A percentile compares a stretch with the other conserved stretches of the same genome.
These are phyloP conservation scores for Lindbergichthys nudifrons DNA, from an alignment of 2,797 vertebrate genomes.

Conservation along the genomic window DNA sequence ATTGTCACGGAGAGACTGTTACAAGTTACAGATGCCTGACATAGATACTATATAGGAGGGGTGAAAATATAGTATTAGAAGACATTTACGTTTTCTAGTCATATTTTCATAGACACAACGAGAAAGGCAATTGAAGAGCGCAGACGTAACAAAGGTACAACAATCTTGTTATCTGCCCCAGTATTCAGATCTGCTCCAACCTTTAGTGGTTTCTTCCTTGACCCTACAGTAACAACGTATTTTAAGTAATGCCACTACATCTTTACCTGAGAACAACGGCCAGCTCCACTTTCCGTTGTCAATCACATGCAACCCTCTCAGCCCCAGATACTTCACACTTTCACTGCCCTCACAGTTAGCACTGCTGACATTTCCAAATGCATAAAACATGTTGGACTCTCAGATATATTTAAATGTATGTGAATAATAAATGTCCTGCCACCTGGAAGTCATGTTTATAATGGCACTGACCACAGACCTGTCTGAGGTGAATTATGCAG, in stretches of 20 bases:
- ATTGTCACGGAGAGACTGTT: not conserved
- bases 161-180: too few relatives aligned
- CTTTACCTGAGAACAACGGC: slow-evolving; percentile 30
- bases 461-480: slow-evolving; percentile 46
- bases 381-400: slow-evolving; percentile 58
- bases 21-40: not conserved
- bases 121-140: too few relatives aligned
- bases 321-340: slow-evolving; percentile 28
- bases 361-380: slow-evolving; percentile 37
- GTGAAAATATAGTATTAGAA: not conserved
- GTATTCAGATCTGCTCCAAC: too few relatives aligned
- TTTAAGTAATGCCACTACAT: slow-evolving; percentile 17
- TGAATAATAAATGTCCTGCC: slow-evolving; percentile 62
- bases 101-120: not conserved
- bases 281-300: slow-evolving; percentile 35
- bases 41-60: not conserved
- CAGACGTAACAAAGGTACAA: too few relatives aligned
- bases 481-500: slow-evolving; percentile 43
- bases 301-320: slow-evolving; percentile 24
- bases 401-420: slow-evolving; percentile 59
- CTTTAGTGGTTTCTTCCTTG: too few relatives aligned
- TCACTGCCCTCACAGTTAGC: slow-evolving; percentile 14
- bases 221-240: not conserved
- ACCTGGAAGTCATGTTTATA: slow-evolving; percentile 57
- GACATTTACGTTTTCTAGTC: not conserved